Percentiles rank a stretch among this genome's conserved stretches.
phyloP scores from a whole-genome alignment of 2,113 vertebrate species.

The Lepidothrix coronata region DNA sequence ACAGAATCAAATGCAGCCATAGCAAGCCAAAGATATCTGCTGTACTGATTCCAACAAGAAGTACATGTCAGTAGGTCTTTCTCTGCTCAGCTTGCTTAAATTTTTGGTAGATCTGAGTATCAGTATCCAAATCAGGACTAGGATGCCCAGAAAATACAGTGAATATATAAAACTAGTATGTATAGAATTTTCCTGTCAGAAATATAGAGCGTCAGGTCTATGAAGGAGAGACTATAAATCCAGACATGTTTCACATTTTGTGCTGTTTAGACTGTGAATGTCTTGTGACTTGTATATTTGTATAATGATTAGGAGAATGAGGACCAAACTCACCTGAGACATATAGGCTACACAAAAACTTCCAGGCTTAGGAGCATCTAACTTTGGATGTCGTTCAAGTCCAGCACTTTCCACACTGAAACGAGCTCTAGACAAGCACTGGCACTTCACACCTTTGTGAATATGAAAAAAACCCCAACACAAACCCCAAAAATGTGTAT shows the following conservation, averaged over 20 bases:
- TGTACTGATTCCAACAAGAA: background rate
- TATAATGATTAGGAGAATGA: background rate
- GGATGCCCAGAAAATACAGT: background rate
- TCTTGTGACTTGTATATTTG: background rate
- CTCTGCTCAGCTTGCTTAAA: background rate
- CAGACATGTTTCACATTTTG: background rate
- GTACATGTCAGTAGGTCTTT: background rate
- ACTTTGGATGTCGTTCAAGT: background rate
- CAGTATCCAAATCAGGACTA: background rate
- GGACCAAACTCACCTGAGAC: background rate
- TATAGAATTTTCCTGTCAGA: background rate
- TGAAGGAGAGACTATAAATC: background rate
- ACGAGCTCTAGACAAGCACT: background rate
- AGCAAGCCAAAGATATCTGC: background rate
- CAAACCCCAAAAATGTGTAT: fast-evolving
- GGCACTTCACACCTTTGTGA: background rate
- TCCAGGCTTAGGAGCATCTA: background rate
- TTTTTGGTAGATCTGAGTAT: background rate
- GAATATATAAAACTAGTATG: background rate
- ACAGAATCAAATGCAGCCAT: background rate
- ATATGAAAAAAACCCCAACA: background rate
- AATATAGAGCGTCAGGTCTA: background rate
- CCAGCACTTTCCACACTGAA: background rate
- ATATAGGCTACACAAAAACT: background rate
- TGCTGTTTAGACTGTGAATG: background rate